Evolutionary conservation across 2,113 vertebrate genomes (phyloP), one percentile per base, ranked within the genome.

Genomic region (Scomber scombrus): DNA sequence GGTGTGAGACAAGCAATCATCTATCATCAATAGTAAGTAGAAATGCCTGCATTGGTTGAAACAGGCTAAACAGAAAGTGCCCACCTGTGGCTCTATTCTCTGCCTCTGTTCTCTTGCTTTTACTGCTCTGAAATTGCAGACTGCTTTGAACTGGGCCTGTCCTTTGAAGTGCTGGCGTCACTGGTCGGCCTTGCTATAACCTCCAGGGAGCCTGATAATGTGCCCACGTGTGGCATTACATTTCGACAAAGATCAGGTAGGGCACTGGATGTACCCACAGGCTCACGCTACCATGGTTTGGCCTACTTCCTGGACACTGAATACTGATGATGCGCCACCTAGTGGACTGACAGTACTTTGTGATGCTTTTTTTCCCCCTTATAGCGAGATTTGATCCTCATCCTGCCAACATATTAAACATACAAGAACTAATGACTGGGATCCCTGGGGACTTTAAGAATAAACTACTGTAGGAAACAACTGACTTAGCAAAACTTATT

Each of bases 11-110:
- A 72, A 80, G 78, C 86, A 91, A 90, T 90, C 85, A 87, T 86
- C 79, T 87, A 65, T 91, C 81, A 88, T 84, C 83, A 92, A 57
- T 69, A 76, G 73, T 19, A 58, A 85, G 81, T 67, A 81, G 66
- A 84, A 75, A 85, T 65, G 61, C 56, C 43, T 86, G 75, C 62
- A 45, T 54, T 23, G 70, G 75, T 74, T 13, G 75, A 51, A 58
- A 29, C 49, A 11, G 70, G 75, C 47, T 26, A 69, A 78, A 87
- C 73, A 88, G 76, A 84, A 90, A 79, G 83, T 75, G 84, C 82
- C 87, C 91, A 90, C 92, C 90, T 92, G 90, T 79, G 84, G 91
- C 69, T 89, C 91, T 79, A 81, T 88, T 94, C 85, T 81, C 72
- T 77, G 73, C 72, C 31, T 83, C 78, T 79, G 73, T 87, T 84